Evolutionary conservation across 1,140 invertebrate species (phyloP), one percentile per base, ranked within the genome.

Genomic region (Chironomus striatipennis): DNA sequence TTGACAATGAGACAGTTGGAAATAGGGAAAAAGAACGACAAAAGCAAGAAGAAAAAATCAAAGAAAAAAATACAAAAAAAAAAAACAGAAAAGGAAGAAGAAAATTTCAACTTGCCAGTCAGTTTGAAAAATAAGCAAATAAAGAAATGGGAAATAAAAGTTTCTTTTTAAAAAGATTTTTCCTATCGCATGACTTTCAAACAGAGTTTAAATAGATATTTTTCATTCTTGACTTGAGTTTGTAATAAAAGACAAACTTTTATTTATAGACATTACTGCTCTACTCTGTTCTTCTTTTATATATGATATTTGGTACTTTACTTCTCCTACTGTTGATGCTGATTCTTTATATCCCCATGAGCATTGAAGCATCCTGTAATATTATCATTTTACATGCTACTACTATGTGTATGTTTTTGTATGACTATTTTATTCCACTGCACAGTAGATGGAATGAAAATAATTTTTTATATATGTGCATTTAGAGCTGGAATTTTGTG

Each of bases 191-290:
- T 57, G 47, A 10, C n/a, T 57, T 70, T 70, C 65, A 70, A 18
- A 20, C 65, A 7, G 65, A 70, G 65, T 70, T 70, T 70, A 70
- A 70, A 70, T 70, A 70, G 65, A 70, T 18, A 70, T 70, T 70
- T 70, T 70, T 70, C 65, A 70, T 70, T 70, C 65, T 70, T 70
- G 65, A 70, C 65, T 70, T 70, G 65, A 20, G 18, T 20, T n/a
- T 70, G 20, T 20, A 70, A 70, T 20, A 70, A 70, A 70, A 70
- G 17, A 20, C 18, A 18, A 18, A 12, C 47, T 17, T 70, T 70
- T 70, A 70, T 70, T 70, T 70, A 70, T 70, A 70, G 65, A 70
- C 65, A 20, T n/a, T 57, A n/a, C 9, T 57, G 47, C 47, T 57
- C n/a, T 57, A 12, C 9, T 57, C 9, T 57, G 10, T 57, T 57